Evolutionary conservation across 1,140 invertebrate species (phyloP).

Genomic region (Brachionus koreanus): DNA sequence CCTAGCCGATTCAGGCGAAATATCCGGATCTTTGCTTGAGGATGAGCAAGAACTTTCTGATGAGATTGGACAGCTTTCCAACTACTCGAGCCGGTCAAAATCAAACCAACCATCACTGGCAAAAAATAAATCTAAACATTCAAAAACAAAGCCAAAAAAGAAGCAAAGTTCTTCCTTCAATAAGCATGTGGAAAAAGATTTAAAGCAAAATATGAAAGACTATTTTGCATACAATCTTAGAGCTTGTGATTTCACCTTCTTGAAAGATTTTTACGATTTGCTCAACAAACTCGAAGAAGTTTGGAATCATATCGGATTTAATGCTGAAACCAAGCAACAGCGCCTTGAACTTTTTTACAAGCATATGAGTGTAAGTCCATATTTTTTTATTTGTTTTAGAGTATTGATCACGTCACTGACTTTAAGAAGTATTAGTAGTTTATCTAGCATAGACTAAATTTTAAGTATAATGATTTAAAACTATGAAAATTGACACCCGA

Average conservation of each 20-base stretch:
- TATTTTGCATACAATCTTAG: not conserved
- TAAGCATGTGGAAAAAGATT: not conserved
- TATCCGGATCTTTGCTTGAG: not conserved
- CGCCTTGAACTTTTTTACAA: not conserved
- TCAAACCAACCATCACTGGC: not conserved
- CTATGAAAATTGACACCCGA: too few species aligned
- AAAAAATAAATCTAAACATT: not conserved
- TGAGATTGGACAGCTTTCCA: not conserved
- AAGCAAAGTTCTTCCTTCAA: not conserved
- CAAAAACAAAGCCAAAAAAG: not conserved
- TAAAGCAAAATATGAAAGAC: conserved; percentile 30
- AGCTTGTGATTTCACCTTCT: not conserved
- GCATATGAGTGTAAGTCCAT: not conserved
- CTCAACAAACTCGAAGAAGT: not conserved
- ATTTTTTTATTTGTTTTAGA: not conserved
- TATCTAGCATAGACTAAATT: too few species aligned
- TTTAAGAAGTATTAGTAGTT: too few species aligned
- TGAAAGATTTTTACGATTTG: not conserved
- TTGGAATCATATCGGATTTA: conserved; percentile 16
- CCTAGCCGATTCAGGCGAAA: not conserved
- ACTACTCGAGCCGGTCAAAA: not conserved
- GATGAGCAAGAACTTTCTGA: not conserved
- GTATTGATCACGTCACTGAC: too few species aligned
- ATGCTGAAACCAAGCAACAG: not conserved
- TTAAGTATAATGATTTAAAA: too few species aligned